Percentiles rank a stretch among this genome's conserved stretches.
Conservation (phyloP, 2,888 invertebrate species). For the Eilema sororculum region DNA sequence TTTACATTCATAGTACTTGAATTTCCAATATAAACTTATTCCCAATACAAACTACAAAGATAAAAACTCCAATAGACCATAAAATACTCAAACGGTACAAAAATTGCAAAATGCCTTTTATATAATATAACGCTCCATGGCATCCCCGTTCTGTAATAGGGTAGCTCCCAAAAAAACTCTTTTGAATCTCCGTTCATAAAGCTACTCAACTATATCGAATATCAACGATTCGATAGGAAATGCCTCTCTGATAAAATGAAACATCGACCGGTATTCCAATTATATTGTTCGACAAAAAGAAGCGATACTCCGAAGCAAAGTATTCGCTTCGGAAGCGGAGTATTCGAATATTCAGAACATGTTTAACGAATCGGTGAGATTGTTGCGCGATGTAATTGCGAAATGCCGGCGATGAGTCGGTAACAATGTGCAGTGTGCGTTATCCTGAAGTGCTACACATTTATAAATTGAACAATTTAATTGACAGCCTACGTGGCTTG, state of each 20-base stretch:
- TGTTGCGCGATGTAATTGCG: slow-evolving; percentile 39
- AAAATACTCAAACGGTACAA: not conserved
- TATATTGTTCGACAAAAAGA: slow-evolving; percentile 28
- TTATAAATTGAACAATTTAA: slow-evolving; percentile 12
- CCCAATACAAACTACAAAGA: not conserved
- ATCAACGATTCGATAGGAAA: slow-evolving; percentile 3
- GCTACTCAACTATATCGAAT: slow-evolving; percentile 13
- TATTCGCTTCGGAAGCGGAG: slow-evolving; percentile 18
- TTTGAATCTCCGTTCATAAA: slow-evolving; percentile 8
- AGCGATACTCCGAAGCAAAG: slow-evolving; percentile 18
- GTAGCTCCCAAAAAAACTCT: not conserved
- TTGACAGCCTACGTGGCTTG: too few relatives aligned
- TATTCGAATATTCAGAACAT: slow-evolving; percentile 10
- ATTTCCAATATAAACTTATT: not conserved
- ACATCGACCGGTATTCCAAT: slow-evolving; percentile 31
- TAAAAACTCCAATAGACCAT: not conserved
- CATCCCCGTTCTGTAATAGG: not conserved
- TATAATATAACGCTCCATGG: slow-evolving; percentile 8
- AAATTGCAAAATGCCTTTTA: slow-evolving; percentile 1
- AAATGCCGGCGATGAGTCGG: slow-evolving; percentile 27
- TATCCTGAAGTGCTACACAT: slow-evolving; percentile 7
- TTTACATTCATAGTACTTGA: too few relatives aligned
- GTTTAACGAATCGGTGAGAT: slow-evolving; percentile 24
- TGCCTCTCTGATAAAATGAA: slow-evolving; percentile 21
- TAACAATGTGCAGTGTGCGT: slow-evolving; percentile 18